phyloP scores from a whole-genome alignment of 2,888 invertebrate species.

The Zeuzera pyrina region DNA sequence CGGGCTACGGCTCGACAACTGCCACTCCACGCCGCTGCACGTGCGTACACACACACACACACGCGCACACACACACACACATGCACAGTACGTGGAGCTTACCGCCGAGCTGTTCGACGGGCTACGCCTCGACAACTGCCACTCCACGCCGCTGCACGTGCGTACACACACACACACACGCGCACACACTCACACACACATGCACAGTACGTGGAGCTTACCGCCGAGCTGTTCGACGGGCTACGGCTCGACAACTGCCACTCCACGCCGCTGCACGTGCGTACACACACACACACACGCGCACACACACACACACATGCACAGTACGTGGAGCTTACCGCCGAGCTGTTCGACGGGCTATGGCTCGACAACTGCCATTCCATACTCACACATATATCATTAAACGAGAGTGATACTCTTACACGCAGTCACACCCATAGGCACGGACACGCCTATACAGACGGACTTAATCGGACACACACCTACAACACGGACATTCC shows the following conservation, averaged over 20 bases:
- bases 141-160: constrained; percentile 98
- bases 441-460: no score
- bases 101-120: constrained; percentile 96
- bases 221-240: constrained; percentile 94
- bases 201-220: constrained; percentile 92
- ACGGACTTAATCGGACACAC: no score
- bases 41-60: no score
- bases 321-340: constrained; percentile 93
- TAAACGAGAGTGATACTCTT: no score
- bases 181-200: no score
- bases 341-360: constrained; percentile 93
- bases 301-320: no score
- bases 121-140: constrained; percentile 97
- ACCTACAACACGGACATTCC: no score
- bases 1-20: constrained; percentile 97
- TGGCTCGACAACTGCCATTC: constrained; percentile 99
- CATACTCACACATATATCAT: no score
- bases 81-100: constrained; percentile 91
- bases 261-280: constrained; percentile 97
- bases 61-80: no score
- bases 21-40: constrained; percentile 98
- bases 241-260: constrained; percentile 98
- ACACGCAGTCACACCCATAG: no score
- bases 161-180: no score
- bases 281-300: no score